Evolutionary conservation across 2,797 vertebrate genomes (phyloP).

Genomic region (Enteromius thamalakanensis): DNA sequence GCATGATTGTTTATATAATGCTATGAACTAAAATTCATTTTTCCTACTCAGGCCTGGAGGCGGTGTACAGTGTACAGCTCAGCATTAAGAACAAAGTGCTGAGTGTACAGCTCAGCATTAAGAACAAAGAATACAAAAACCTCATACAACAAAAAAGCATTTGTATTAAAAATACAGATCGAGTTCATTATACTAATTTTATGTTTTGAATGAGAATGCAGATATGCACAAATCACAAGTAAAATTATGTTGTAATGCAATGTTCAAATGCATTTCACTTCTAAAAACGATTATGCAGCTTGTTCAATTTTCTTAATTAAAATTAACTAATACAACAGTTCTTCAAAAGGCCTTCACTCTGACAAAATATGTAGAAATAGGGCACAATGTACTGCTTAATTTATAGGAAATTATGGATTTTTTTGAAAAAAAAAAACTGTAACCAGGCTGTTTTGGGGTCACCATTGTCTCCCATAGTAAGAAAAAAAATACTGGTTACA

Average conservation of each 20-base stretch:
- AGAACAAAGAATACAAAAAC: neutral
- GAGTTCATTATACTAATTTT: neutral
- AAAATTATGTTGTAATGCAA: neutral
- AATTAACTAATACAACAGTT: neutral
- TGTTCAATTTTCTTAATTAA: neutral
- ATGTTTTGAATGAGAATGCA: neutral
- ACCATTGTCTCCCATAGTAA: too few species aligned
- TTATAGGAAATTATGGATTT: too few species aligned
- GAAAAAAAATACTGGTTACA: too few species aligned
- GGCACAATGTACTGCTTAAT: too few species aligned
- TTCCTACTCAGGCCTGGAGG: neutral
- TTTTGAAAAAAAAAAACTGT: too few species aligned
- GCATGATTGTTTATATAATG: neutral
- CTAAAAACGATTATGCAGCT: too few species aligned
- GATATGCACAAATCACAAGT: neutral
- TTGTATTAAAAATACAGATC: neutral
- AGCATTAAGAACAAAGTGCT: neutral
- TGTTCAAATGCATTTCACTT: neutral
- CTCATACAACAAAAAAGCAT: neutral
- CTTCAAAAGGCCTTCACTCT: neutral
- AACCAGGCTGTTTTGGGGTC: too few species aligned
- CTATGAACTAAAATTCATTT: neutral
- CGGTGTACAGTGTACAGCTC: neutral
- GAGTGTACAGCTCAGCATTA: neutral
- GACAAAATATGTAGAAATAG: neutral